A percentile compares a stretch with the other conserved stretches of the same genome.
Evolutionary conservation across 2,113 vertebrate genomes (phyloP).

Genomic region (Gadus chalcogrammus): DNA sequence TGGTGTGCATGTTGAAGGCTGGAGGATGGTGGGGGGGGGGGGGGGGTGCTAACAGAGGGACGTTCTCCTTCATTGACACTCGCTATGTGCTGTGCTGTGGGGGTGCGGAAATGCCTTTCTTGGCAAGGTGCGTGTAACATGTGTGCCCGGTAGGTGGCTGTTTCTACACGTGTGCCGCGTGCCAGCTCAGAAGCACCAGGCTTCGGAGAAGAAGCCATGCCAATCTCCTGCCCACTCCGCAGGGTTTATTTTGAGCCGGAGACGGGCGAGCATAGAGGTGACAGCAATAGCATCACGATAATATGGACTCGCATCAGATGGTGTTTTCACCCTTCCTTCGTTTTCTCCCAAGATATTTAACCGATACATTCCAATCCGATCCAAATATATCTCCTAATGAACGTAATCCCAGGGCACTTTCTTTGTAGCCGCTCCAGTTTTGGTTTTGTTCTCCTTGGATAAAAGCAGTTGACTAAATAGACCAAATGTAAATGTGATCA

Average conservation of each 20-base stretch:
- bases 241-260: slow-evolving; percentile 9
- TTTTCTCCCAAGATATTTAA: no score
- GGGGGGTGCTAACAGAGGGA: slow-evolving; percentile 57
- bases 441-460: no score
- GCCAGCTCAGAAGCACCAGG: slow-evolving; percentile 63
- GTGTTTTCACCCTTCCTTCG: no score
- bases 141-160: slow-evolving; percentile 65
- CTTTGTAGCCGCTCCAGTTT: no score
- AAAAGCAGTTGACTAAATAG: no score
- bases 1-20: not conserved
- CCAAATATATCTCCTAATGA: no score
- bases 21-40: slow-evolving; percentile 14
- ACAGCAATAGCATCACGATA: no score
- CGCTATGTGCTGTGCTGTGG: slow-evolving; percentile 53
- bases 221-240: slow-evolving; percentile 54
- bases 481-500: no score
- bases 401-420: no score
- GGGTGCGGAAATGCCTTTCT: slow-evolving; percentile 70
- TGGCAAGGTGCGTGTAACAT: slow-evolving; percentile 74
- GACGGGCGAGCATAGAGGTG: no score
- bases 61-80: slow-evolving; percentile 55
- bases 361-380: no score
- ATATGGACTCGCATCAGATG: no score
- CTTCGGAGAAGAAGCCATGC: slow-evolving; percentile 52
- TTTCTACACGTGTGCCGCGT: slow-evolving; percentile 41